phyloP scores from a whole-genome alignment of 2,888 invertebrate species.

The Oxycera nigricornis region DNA sequence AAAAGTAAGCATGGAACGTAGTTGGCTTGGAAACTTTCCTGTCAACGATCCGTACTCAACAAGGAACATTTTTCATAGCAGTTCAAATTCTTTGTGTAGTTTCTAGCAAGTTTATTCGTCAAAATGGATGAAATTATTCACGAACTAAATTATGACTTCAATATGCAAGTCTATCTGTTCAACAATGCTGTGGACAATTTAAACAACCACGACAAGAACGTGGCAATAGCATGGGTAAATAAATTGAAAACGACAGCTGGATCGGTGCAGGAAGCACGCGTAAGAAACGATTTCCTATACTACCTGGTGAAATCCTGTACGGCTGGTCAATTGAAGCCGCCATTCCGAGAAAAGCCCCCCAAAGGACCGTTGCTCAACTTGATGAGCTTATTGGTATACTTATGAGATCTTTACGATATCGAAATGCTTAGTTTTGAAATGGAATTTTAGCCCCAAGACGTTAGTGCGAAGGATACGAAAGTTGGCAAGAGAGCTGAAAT shows the following conservation, averaged over 20 bases:
- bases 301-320: slow-evolving; percentile 64
- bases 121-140: slow-evolving; percentile 61
- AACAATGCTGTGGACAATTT: slow-evolving; percentile 63
- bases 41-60: no score
- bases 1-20: no score
- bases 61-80: no score
- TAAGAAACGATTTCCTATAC: slow-evolving; percentile 66
- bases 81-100: no score
- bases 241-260: slow-evolving; percentile 62
- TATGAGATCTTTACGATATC: background rate
- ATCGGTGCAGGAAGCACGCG: slow-evolving; percentile 63
- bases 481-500: slow-evolving; percentile 57
- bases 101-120: background rate
- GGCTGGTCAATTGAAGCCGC: slow-evolving; percentile 62
- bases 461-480: background rate
- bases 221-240: slow-evolving; percentile 64
- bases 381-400: slow-evolving; percentile 60
- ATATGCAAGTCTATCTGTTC: slow-evolving; percentile 64
- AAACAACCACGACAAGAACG: slow-evolving; percentile 56
- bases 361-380: slow-evolving; percentile 61
- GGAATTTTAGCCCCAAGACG: slow-evolving; percentile 8
- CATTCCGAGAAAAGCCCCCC: slow-evolving; percentile 64
- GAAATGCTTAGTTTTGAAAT: background rate
- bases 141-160: slow-evolving; percentile 65
- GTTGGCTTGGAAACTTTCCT: no score